These are phyloP conservation scores for Eulemur rufifrons DNA, from an alignment of 2,113 vertebrate species.

Conservation along the genomic window DNA sequence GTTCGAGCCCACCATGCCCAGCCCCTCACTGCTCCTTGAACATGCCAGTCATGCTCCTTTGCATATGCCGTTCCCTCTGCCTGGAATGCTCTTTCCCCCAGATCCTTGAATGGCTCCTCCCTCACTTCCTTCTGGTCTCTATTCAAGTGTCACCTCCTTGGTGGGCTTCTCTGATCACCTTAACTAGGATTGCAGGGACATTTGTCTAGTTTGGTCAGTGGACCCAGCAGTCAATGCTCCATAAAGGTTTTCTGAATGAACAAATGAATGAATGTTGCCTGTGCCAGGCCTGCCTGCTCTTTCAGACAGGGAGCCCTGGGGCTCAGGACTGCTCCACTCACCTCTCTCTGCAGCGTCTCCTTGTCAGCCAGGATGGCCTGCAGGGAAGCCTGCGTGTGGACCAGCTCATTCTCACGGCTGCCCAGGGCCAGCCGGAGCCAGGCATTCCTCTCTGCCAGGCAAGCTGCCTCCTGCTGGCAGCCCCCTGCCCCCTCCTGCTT, in stretches of 20 bases:
- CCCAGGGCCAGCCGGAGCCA: constrained; percentile 75
- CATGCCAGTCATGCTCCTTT: neutral
- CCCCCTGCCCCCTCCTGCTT: constrained; percentile 36
- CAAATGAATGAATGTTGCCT: neutral
- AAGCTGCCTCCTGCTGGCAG: constrained; percentile 72
- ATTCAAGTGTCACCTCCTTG: neutral
- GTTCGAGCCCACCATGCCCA: too few species aligned
- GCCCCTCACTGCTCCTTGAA: neutral
- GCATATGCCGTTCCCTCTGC: neutral
- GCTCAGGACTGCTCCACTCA: constrained; percentile 4
- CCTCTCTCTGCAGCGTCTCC: constrained; percentile 84
- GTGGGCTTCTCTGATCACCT: neutral
- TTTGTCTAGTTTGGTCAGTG: neutral
- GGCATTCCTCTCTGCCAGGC: constrained; percentile 79
- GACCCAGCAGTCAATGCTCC: neutral
- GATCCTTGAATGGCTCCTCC: neutral
- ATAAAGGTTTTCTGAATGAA: neutral
- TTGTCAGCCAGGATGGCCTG: constrained; percentile 83
- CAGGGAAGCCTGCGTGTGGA: constrained; percentile 69
- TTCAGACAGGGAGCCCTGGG: neutral
- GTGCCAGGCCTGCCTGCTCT: fast-evolving
- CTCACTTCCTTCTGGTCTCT: neutral
- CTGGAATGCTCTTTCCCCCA: neutral
- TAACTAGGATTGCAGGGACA: neutral
- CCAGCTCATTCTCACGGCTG: constrained; percentile 83